These are phyloP conservation scores for Drosophila melanosoma DNA, from an alignment of 2,888 invertebrate species.

Conservation along the genomic window DNA sequence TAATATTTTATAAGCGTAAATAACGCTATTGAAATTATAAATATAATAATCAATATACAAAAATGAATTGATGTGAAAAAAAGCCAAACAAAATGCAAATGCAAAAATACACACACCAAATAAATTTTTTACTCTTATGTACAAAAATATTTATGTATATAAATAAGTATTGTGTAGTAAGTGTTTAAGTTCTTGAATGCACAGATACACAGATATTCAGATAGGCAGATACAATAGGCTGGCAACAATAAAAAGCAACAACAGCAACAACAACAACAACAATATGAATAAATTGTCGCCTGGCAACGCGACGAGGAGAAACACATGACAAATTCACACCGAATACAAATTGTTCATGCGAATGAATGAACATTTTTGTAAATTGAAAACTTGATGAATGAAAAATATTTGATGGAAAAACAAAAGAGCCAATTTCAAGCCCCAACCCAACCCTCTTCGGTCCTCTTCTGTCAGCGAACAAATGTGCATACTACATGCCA, in stretches of 20 bases:
- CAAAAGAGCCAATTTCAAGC: constrained; percentile 70
- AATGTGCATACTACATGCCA: constrained; percentile 44
- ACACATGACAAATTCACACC: constrained; percentile 81
- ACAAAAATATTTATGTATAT: constrained; percentile 6
- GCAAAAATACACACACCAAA: constrained; percentile 4
- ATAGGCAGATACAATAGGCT: constrained; percentile 25
- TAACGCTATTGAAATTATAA: constrained; percentile 44
- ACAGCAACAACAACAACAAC: constrained; percentile 28
- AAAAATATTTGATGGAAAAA: constrained; percentile 82
- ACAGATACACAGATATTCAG: constrained; percentile 22
- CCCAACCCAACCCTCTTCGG: neutral
- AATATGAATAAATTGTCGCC: constrained; percentile 41
- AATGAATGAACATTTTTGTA: constrained; percentile 80
- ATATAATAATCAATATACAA: constrained; percentile 30
- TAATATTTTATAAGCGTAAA: constrained; percentile 50
- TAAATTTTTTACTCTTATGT: constrained; percentile 18
- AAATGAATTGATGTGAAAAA: constrained; percentile 48
- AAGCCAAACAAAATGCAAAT: constrained; percentile 51
- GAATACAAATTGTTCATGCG: constrained; percentile 80
- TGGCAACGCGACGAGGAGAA: constrained; percentile 28
- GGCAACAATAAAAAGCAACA: constrained; percentile 12
- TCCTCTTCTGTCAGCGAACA: constrained; percentile 47
- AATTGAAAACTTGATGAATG: constrained; percentile 83
- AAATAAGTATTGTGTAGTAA: neutral
- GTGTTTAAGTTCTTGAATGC: constrained; percentile 20